Conservation (phyloP, 1,140 invertebrate genomes). For the Lepidurus apus region DNA sequence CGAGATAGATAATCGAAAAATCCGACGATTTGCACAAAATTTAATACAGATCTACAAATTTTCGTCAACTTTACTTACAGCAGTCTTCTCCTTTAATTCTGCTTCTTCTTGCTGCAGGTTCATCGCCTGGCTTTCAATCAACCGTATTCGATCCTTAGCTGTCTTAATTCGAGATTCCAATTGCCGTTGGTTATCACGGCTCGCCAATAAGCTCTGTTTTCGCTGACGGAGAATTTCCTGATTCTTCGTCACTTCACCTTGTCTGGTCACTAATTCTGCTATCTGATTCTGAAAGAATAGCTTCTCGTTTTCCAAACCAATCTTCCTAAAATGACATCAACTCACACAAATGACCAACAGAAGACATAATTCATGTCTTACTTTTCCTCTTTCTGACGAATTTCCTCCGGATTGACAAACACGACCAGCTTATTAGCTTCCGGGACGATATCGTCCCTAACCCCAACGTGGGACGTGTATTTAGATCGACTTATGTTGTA, state of each 20-base stretch:
- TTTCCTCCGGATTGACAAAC: background rate
- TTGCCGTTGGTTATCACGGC: background rate
- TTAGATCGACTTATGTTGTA: background rate
- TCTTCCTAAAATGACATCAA: background rate
- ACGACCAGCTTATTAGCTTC: conserved; percentile 1
- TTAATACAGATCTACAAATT: too few species aligned
- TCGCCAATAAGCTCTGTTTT: background rate
- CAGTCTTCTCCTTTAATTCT: background rate
- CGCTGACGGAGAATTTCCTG: background rate
- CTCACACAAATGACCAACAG: background rate
- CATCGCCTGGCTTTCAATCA: background rate
- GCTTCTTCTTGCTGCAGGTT: background rate
- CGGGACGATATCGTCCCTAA: background rate
- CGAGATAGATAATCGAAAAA: too few species aligned
- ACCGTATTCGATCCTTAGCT: background rate
- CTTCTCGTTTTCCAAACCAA: background rate
- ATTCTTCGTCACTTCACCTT: background rate
- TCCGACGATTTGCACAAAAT: too few species aligned
- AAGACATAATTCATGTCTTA: background rate
- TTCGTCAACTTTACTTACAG: background rate
- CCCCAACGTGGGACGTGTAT: background rate
- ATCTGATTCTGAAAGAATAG: background rate
- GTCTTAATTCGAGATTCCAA: background rate
- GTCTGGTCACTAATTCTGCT: background rate
- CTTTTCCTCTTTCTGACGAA: background rate